A percentile compares a stretch with the other conserved stretches of the same genome.
Evolutionary conservation across 2,113 vertebrate genomes (phyloP).

Genomic region (Psammodynastes pulverulentus): DNA sequence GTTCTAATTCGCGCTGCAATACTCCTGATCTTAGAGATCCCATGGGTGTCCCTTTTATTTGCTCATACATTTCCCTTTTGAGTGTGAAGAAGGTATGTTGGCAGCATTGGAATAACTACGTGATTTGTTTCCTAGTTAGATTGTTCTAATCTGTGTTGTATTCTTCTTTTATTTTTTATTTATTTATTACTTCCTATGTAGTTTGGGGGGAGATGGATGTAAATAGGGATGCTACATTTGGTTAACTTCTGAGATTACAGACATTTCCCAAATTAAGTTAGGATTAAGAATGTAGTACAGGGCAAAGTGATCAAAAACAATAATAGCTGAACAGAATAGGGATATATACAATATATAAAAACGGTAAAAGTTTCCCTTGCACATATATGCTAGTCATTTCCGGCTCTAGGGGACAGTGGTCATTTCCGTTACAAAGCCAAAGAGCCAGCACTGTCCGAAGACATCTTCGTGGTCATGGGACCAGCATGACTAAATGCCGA

Average conservation of each 20-base stretch:
- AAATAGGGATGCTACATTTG: background rate
- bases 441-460: too few relatives aligned
- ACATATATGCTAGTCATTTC: too few relatives aligned
- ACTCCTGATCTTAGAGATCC: background rate
- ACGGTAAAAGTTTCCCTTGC: too few relatives aligned
- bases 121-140: background rate
- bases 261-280: background rate
- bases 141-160: background rate
- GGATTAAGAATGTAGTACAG: background rate
- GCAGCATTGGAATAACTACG: background rate
- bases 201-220: too few relatives aligned
- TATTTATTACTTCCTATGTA: background rate
- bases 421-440: too few relatives aligned
- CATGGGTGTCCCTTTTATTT: too few relatives aligned
- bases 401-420: too few relatives aligned
- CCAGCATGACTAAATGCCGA: too few relatives aligned
- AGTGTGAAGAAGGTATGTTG: too few relatives aligned
- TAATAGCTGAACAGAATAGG: background rate
- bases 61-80: too few relatives aligned
- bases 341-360: background rate
- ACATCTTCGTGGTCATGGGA: too few relatives aligned
- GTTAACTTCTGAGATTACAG: background rate
- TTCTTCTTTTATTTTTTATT: background rate
- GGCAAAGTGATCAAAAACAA: background rate
- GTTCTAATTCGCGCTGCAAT: background rate